Conservation (phyloP, 2,888 invertebrate genomes). For the Philereme vetulata region DNA sequence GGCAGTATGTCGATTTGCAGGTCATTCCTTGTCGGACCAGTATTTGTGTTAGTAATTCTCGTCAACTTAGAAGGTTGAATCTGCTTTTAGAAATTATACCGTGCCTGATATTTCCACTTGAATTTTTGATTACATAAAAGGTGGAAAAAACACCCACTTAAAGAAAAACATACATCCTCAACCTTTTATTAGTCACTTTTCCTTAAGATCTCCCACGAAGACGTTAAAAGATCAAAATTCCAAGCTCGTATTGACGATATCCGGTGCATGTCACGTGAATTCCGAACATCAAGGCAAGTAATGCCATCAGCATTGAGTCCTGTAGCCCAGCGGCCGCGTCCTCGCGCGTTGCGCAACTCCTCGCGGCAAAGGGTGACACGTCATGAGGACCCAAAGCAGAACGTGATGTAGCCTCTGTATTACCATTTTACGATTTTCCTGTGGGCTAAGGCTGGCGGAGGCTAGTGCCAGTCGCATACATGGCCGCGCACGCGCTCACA, state of each 20-base stretch:
- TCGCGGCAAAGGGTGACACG: conserved; percentile 56
- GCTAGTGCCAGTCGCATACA: conserved; percentile 40
- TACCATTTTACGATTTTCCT: conserved; percentile 70
- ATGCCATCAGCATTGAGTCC: conserved; percentile 48
- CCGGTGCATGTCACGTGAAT: conserved; percentile 41
- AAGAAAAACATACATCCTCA: background rate
- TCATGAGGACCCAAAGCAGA: conserved; percentile 58
- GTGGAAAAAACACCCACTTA: too few relatives aligned
- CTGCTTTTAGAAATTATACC: conserved; percentile 5
- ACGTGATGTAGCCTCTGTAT: conserved; percentile 70
- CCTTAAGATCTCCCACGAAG: conserved; percentile 11
- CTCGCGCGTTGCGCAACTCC: conserved; percentile 63
- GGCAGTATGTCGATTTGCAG: conserved; percentile 16
- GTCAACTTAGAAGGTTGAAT: conserved; percentile 27
- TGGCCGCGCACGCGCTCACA: conserved; percentile 43
- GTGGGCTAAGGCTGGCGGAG: conserved; percentile 47
- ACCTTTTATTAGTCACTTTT: conserved; percentile 4
- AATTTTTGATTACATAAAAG: background rate
- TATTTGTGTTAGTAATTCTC: conserved; percentile 25
- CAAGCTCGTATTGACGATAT: conserved; percentile 34
- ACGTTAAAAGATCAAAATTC: conserved; percentile 24
- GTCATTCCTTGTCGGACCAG: conserved; percentile 20
- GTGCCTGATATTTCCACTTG: background rate
- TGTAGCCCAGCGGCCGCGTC: conserved; percentile 52
- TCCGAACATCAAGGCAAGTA: conserved; percentile 41